phyloP scores from a whole-genome alignment of 2,888 invertebrate species.

The Pachymerium ferrugineum region DNA sequence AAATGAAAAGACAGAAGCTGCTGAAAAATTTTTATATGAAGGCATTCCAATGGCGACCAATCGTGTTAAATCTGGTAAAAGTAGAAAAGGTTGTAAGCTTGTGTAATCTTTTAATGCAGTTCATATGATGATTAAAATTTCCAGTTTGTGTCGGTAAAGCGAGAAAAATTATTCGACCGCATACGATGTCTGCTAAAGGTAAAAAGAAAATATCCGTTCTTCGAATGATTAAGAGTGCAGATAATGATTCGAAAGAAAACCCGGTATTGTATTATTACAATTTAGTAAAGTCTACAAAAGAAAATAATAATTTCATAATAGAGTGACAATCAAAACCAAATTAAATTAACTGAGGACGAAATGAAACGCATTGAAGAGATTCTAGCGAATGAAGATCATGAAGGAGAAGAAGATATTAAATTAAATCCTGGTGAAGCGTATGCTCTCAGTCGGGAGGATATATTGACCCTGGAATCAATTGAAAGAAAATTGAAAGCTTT shows the following conservation, averaged over 20 bases:
- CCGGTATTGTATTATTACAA: background rate
- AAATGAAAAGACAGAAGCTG: background rate
- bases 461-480: background rate
- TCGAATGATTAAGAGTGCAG: background rate
- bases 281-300: background rate
- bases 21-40: background rate
- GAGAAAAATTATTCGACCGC: background rate
- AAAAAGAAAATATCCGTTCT: background rate
- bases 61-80: background rate
- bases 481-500: background rate
- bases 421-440: background rate
- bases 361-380: background rate
- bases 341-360: conserved; percentile 1
- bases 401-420: background rate
- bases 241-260: background rate
- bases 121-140: background rate
- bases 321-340: background rate
- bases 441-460: background rate
- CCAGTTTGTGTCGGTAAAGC: background rate
- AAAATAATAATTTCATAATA: background rate
- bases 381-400: background rate
- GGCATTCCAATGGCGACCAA: background rate
- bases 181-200: background rate
- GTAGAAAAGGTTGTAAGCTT: background rate
- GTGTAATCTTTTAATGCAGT: background rate